Percentiles rank a stretch among this genome's conserved stretches.
Evolutionary conservation across 2,888 invertebrate species (phyloP).

Genomic region (Gerosis bhagava): DNA sequence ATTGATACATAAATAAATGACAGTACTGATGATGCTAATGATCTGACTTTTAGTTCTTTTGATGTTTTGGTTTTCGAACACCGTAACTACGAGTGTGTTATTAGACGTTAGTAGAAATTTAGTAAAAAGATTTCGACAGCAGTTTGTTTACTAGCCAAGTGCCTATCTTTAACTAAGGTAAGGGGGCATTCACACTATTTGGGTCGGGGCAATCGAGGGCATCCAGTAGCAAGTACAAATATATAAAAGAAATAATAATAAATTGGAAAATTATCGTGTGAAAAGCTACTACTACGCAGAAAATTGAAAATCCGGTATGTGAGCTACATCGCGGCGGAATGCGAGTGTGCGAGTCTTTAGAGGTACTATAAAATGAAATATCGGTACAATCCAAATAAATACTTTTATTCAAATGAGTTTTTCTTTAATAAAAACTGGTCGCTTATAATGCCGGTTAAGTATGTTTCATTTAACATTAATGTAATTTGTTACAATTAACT

Average conservation of each 20-base stretch:
- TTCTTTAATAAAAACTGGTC: conserved; percentile 60
- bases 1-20: no score
- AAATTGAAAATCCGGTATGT: conserved; percentile 71
- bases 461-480: conserved; percentile 74
- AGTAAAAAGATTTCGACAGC: conserved; percentile 56
- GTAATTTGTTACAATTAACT: conserved; percentile 75
- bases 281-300: conserved; percentile 66
- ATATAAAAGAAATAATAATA: conserved; percentile 54
- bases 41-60: no score
- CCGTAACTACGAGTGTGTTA: conserved; percentile 55
- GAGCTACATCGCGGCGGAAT: conserved; percentile 61
- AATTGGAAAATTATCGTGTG: conserved; percentile 60
- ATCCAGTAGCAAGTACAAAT: conserved; percentile 75
- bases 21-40: no score
- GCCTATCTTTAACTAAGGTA: conserved; percentile 64
- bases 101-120: conserved; percentile 48
- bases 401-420: conserved; percentile 75
- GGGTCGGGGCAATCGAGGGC: conserved; percentile 70
- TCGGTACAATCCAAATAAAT: conserved; percentile 68
- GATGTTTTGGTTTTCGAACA: conserved; percentile 65
- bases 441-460: conserved; percentile 74
- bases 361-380: conserved; percentile 68
- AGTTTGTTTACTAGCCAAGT: conserved; percentile 65
- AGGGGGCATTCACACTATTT: conserved; percentile 78
- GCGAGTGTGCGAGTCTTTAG: conserved; percentile 37